These are phyloP conservation scores for Drosophila repletoides DNA, from an alignment of 1,140 invertebrate species.

Conservation along the genomic window DNA sequence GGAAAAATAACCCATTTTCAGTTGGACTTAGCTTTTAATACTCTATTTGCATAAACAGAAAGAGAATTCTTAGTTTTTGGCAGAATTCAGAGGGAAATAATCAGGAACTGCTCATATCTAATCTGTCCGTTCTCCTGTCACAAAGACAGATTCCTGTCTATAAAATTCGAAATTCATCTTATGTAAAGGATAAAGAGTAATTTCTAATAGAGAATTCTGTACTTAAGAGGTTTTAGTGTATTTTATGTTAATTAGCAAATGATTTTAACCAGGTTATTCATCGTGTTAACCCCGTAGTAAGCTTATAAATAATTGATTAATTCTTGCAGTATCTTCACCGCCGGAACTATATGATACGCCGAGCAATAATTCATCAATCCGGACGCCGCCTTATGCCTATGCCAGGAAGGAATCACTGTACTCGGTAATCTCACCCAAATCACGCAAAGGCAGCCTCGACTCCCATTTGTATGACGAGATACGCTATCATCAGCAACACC, in stretches of 20 bases:
- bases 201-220: too few species aligned
- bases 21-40: too few species aligned
- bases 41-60: too few species aligned
- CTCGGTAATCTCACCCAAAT: conserved; percentile 71
- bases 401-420: conserved; percentile 78
- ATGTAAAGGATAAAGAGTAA: too few species aligned
- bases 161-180: too few species aligned
- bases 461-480: conserved; percentile 80
- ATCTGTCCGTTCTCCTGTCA: too few species aligned
- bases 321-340: conserved; percentile 44
- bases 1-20: too few species aligned
- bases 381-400: conserved; percentile 68
- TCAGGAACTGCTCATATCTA: too few species aligned
- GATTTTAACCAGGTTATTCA: conserved; percentile 13
- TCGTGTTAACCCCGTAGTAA: background rate
- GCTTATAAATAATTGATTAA: background rate
- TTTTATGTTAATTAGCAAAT: background rate
- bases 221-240: too few species aligned
- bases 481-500: conserved; percentile 72
- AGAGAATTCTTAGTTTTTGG: too few species aligned
- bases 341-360: conserved; percentile 78
- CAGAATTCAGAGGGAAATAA: too few species aligned
- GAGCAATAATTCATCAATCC: conserved; percentile 73
- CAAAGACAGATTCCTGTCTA: too few species aligned
- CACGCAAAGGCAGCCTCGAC: conserved; percentile 74